Evolutionary conservation across 1,140 invertebrate genomes (phyloP).

Genomic region (Sarcophaga bullata): DNA sequence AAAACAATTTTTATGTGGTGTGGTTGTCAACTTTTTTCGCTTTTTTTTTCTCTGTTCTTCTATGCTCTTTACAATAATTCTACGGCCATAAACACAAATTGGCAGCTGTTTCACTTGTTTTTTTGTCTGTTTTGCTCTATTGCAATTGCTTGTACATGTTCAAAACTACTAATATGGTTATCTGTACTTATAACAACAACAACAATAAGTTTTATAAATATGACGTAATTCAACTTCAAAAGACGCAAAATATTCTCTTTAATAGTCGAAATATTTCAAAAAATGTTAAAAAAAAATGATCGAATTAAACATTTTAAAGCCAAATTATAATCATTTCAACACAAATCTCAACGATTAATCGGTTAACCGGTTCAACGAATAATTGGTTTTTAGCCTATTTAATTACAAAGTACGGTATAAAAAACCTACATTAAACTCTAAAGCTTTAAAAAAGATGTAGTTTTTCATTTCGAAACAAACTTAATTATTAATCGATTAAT

Average conservation of each 20-base stretch:
- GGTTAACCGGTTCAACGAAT: not conserved
- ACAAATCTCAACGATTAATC: not conserved
- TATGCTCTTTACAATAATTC: too few relatives aligned
- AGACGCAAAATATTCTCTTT: not conserved
- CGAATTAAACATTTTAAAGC: not conserved
- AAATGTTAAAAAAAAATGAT: not conserved
- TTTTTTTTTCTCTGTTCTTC: too few relatives aligned
- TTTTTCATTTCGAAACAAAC: not conserved
- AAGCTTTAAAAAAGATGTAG: not conserved
- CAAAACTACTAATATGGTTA: slow-evolving; percentile 5
- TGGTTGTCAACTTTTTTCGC: not conserved
- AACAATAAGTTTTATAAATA: not conserved
- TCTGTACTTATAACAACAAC: not conserved
- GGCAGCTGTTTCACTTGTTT: too few relatives aligned
- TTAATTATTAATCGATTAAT: not conserved
- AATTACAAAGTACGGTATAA: not conserved
- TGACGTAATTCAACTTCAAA: not conserved
- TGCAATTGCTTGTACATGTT: slow-evolving; percentile 1
- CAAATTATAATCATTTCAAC: not conserved
- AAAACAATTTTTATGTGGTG: not conserved
- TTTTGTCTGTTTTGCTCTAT: not conserved
- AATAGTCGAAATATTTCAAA: not conserved
- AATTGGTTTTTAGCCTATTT: not conserved
- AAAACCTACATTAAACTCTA: not conserved
- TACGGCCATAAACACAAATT: too few relatives aligned